phyloP scores from a whole-genome alignment of 1,140 invertebrate species.

The Brachionus rotundiformis region DNA sequence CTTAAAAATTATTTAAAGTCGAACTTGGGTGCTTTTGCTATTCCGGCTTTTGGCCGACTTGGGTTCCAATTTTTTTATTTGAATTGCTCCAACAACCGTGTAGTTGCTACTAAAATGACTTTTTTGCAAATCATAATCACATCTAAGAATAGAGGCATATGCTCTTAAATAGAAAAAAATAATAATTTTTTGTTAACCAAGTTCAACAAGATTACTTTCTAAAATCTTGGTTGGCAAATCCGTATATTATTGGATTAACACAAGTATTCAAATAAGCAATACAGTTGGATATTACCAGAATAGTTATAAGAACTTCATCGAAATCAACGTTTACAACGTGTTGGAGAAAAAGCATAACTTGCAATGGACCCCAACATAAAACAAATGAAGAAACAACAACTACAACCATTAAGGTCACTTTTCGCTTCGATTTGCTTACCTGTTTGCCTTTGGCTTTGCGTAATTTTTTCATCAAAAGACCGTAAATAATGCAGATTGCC shows the following conservation, averaged over 20 bases:
- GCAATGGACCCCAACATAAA: conserved; percentile 91
- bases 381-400: conserved; percentile 91
- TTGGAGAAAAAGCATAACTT: conserved; percentile 68
- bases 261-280: conserved; percentile 54
- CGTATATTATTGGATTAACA: conserved; percentile 54
- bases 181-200: not conserved
- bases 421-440: conserved; percentile 77
- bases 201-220: conserved; percentile 10
- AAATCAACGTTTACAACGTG: conserved; percentile 57
- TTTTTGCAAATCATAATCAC: conserved; percentile 6
- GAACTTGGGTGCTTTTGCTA: conserved; percentile 22
- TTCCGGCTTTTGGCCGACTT: not conserved
- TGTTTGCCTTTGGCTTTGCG: conserved; percentile 73
- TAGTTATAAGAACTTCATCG: conserved; percentile 22
- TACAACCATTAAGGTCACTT: conserved; percentile 88
- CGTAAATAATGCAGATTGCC: conserved; percentile 84
- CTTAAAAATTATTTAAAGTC: not conserved
- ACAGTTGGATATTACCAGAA: conserved; percentile 53
- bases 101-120: conserved; percentile 2
- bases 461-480: conserved; percentile 81
- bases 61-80: conserved; percentile 25
- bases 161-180: conserved; percentile 15
- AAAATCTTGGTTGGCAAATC: conserved; percentile 53
- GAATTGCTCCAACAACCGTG: conserved; percentile 26
- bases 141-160: conserved; percentile 38